A percentile compares a stretch with the other conserved stretches of the same genome.
Evolutionary conservation across 2,797 vertebrate species (phyloP).

Genomic region (Pygocentrus nattereri): DNA sequence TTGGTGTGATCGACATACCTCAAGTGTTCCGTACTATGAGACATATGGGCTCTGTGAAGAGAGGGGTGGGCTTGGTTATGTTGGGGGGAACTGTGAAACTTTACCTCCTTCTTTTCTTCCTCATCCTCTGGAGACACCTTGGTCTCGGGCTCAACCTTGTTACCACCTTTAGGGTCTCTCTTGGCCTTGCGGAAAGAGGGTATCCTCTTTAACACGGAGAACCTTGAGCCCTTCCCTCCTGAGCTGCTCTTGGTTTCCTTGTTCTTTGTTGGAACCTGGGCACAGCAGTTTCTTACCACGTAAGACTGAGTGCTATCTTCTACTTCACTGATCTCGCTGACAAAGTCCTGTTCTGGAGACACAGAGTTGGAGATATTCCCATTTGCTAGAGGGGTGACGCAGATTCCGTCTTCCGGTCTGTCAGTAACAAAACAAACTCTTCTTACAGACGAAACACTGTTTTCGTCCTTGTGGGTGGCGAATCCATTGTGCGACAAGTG

Average conservation of each 20-base stretch:
- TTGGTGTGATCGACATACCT: constrained; percentile 60
- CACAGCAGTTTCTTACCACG: constrained; percentile 57
- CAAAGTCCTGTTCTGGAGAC: constrained; percentile 37
- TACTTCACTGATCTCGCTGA: constrained; percentile 42
- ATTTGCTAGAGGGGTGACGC: constrained; percentile 52
- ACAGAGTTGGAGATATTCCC: constrained; percentile 40
- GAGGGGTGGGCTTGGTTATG: constrained; percentile 9
- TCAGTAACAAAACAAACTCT: constrained; percentile 43
- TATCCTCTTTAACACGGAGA: constrained; percentile 74
- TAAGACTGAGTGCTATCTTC: constrained; percentile 33
- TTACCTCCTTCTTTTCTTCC: constrained; percentile 51
- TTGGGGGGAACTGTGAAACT: neutral
- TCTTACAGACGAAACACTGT: constrained; percentile 2
- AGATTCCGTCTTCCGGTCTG: constrained; percentile 41
- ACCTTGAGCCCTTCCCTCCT: constrained; percentile 65
- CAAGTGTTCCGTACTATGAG: constrained; percentile 49
- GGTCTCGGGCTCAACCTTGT: constrained; percentile 42
- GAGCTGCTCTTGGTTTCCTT: constrained; percentile 57
- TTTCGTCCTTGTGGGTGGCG: constrained; percentile 9
- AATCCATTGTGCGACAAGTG: constrained; percentile 9
- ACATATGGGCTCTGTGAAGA: constrained; percentile 39
- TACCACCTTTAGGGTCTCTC: constrained; percentile 46
- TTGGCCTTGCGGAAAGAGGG: constrained; percentile 73
- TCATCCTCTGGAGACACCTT: constrained; percentile 9
- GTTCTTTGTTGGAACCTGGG: constrained; percentile 66